Conservation (phyloP, 2,888 invertebrate genomes). For the Hylaea fasciaria region DNA sequence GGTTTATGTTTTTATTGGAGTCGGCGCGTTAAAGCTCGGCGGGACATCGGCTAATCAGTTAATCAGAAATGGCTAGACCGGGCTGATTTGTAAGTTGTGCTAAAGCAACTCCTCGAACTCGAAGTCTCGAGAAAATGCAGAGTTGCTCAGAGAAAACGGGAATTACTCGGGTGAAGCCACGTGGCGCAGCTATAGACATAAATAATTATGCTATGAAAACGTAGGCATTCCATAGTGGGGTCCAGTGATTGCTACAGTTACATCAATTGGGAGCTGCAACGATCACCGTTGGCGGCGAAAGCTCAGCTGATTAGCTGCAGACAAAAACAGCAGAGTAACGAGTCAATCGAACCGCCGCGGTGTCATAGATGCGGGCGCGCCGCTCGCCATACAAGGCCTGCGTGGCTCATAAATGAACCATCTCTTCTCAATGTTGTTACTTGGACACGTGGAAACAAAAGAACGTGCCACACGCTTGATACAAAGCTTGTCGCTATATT, state of each 20-base stretch:
- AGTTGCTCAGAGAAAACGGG: no score
- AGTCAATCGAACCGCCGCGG: conserved; percentile 72
- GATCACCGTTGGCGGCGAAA: conserved; percentile 12
- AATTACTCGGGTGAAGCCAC: no score
- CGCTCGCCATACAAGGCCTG: conserved; percentile 59
- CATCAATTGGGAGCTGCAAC: not conserved
- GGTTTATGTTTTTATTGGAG: conserved; percentile 20
- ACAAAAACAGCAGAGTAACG: conserved; percentile 53
- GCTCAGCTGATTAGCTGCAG: conserved; percentile 27
- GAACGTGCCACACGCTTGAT: not conserved
- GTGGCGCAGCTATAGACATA: no score
- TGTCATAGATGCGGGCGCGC: conserved; percentile 67
- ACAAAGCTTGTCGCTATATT: no score
- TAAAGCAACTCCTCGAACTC: no score
- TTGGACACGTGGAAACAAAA: conserved; percentile 22
- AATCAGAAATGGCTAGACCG: not conserved
- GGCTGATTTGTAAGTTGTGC: no score
- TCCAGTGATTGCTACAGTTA: conserved; percentile 24
- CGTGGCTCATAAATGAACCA: conserved; percentile 59
- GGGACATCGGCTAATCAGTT: conserved; percentile 8
- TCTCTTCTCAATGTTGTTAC: conserved; percentile 42
- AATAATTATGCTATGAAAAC: not conserved
- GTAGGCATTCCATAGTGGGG: not conserved
- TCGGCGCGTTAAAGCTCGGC: conserved; percentile 10
- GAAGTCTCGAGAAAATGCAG: no score